phyloP scores from a whole-genome alignment of 2,113 vertebrate species.

The Catagonus wagneri region DNA sequence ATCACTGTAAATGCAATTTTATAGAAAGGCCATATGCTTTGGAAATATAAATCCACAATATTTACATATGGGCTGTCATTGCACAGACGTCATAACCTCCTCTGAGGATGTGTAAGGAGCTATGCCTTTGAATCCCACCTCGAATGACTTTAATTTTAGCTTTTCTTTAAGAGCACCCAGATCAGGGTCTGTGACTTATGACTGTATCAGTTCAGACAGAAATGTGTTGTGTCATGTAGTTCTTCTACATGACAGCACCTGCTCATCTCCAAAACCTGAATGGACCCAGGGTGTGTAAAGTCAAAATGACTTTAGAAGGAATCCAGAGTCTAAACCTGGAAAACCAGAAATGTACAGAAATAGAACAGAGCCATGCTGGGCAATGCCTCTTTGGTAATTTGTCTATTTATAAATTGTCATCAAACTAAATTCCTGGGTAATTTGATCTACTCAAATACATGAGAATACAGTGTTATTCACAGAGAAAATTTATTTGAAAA shows the following conservation, averaged over 20 bases:
- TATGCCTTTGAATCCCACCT: slow-evolving; percentile 72
- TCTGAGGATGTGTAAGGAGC: slow-evolving; percentile 71
- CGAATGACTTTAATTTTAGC: slow-evolving; percentile 83
- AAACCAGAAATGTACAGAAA: slow-evolving; percentile 4
- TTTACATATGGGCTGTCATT: slow-evolving; percentile 75
- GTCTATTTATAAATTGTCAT: slow-evolving; percentile 24
- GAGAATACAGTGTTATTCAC: not conserved
- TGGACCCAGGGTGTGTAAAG: slow-evolving; percentile 67
- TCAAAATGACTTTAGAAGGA: slow-evolving; percentile 18
- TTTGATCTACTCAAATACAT: not conserved
- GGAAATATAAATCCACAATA: slow-evolving; percentile 82
- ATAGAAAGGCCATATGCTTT: slow-evolving; percentile 70
- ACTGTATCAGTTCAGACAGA: slow-evolving; percentile 77
- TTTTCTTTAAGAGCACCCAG: slow-evolving; percentile 77
- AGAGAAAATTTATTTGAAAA: slow-evolving; percentile 9
- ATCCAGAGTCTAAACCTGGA: slow-evolving; percentile 48
- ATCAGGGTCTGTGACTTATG: slow-evolving; percentile 81
- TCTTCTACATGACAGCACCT: slow-evolving; percentile 80
- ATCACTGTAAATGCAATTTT: slow-evolving; percentile 77
- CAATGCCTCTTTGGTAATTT: slow-evolving; percentile 31
- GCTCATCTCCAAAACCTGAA: slow-evolving; percentile 76
- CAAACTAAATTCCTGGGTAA: slow-evolving; percentile 1
- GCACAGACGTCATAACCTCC: slow-evolving; percentile 77
- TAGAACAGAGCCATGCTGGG: slow-evolving; percentile 22
- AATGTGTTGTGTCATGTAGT: slow-evolving; percentile 74